phyloP scores from a whole-genome alignment of 2,888 invertebrate species.

The Dasypolia templi region DNA sequence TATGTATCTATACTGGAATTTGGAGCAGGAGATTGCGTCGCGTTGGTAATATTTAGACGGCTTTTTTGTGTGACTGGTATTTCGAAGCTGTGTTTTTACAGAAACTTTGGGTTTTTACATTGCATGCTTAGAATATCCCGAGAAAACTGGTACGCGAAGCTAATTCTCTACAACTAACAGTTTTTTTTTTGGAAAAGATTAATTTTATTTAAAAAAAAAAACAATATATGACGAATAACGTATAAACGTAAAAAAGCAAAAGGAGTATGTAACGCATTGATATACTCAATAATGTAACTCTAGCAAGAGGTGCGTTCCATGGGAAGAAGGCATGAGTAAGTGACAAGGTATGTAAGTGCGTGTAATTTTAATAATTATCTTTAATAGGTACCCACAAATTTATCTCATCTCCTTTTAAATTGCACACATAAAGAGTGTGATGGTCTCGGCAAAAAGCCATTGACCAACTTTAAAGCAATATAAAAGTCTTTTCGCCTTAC shows the following conservation, averaged over 20 bases:
- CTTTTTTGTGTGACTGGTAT: not conserved
- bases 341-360: not conserved
- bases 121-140: not conserved
- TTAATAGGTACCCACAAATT: not conserved
- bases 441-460: not conserved
- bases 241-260: not conserved
- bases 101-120: not conserved
- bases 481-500: constrained; percentile 2
- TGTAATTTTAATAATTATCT: not conserved
- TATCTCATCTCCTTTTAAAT: not conserved
- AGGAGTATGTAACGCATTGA: no score
- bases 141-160: not conserved
- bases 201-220: not conserved
- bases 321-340: not conserved
- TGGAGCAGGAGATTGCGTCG: constrained; percentile 1
- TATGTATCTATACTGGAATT: constrained; percentile 3
- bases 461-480: constrained; percentile 20
- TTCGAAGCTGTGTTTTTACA: not conserved
- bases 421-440: not conserved
- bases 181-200: not conserved
- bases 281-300: no score
- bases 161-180: not conserved
- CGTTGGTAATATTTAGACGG: not conserved
- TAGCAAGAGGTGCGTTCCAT: no score
- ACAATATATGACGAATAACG: not conserved